Percentiles rank a stretch among this genome's conserved stretches.
Conservation (phyloP, 2,113 vertebrate genomes). For the Zosterops hypoxanthus region DNA sequence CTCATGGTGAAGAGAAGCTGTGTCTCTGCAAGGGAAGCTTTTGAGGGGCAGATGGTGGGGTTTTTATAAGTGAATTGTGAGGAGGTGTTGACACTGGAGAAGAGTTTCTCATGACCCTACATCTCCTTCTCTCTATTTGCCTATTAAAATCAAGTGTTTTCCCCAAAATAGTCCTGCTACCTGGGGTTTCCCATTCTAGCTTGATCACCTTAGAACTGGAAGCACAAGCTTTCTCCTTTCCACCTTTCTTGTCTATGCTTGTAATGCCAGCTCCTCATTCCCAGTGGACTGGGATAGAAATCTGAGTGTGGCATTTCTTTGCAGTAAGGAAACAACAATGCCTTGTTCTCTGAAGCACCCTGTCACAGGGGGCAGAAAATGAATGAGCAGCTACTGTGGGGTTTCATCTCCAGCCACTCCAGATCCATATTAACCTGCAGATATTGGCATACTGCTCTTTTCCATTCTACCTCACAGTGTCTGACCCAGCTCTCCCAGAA, state of each 20-base stretch:
- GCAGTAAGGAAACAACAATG: background rate
- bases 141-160: conserved; percentile 78
- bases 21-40: background rate
- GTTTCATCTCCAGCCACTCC: background rate
- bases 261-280: background rate
- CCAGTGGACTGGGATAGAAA: background rate
- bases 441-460: background rate
- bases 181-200: conserved; percentile 64
- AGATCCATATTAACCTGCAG: background rate
- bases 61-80: background rate
- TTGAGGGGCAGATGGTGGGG: background rate
- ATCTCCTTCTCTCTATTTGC: background rate
- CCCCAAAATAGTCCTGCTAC: conserved; percentile 68
- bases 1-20: background rate
- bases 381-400: background rate
- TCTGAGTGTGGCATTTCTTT: background rate
- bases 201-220: conserved; percentile 71
- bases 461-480: background rate
- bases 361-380: background rate
- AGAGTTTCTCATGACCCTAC: background rate
- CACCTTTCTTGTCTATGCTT: conserved; percentile 65
- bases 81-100: background rate
- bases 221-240: conserved; percentile 73
- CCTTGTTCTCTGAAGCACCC: background rate
- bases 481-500: background rate